Conservation (phyloP, 2,797 vertebrate species). For the Mormyrus hasselquistii region DNA sequence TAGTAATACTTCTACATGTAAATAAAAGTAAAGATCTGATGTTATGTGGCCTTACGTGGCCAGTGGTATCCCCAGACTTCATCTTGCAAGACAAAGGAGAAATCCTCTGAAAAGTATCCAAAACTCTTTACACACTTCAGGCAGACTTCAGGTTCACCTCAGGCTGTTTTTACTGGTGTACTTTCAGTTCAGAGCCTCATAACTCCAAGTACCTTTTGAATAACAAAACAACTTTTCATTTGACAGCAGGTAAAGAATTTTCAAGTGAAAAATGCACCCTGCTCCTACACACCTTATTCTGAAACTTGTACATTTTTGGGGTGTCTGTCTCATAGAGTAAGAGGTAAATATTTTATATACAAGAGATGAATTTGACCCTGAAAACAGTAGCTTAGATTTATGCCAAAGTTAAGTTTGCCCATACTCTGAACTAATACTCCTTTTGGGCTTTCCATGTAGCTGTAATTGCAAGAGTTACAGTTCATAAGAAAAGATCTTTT, state of each 20-base stretch:
- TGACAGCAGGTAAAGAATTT: background rate
- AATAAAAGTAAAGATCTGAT: background rate
- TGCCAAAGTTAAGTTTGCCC: background rate
- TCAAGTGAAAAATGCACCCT: background rate
- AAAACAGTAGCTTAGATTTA: background rate
- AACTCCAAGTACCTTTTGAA: background rate
- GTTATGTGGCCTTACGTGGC: background rate
- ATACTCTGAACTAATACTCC: background rate
- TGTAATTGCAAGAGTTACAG: background rate
- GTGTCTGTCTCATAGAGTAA: background rate
- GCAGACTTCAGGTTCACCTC: background rate
- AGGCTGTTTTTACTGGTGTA: background rate
- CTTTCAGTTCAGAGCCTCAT: background rate
- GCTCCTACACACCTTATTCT: background rate
- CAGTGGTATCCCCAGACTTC: background rate
- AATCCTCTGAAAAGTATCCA: background rate
- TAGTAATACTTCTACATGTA: background rate
- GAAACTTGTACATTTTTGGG: background rate
- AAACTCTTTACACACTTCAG: background rate
- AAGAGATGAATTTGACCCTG: background rate
- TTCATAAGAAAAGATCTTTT: background rate
- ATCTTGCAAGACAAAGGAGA: background rate
- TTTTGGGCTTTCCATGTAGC: background rate
- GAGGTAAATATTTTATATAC: background rate
- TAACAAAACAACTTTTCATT: background rate